These are phyloP conservation scores for Tachuris rubrigastra DNA, from an alignment of 2,113 vertebrate genomes.

Conservation along the genomic window DNA sequence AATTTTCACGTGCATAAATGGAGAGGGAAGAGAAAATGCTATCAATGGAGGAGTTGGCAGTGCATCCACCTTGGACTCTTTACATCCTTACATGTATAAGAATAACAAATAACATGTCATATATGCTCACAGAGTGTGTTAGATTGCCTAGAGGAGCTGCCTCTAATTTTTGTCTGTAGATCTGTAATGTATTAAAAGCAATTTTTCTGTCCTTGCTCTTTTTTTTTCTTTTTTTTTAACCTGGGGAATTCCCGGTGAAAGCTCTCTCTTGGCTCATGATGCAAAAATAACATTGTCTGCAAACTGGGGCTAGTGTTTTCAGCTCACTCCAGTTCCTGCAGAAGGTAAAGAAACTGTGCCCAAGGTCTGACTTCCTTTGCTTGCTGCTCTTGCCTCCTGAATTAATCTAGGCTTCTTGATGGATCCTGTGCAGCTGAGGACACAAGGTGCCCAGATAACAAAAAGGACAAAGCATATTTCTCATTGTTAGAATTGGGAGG, in stretches of 20 bases:
- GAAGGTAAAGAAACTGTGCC: neutral
- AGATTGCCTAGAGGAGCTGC: neutral
- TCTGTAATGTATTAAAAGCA: neutral
- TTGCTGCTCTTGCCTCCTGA: neutral
- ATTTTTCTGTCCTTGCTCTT: neutral
- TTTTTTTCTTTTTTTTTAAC: neutral
- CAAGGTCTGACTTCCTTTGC: neutral
- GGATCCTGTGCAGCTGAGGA: neutral
- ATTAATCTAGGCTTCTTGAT: neutral
- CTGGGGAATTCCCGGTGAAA: neutral
- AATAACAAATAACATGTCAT: neutral
- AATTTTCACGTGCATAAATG: neutral
- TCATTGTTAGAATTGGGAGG: neutral
- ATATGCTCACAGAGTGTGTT: neutral
- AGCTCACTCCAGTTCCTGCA: neutral
- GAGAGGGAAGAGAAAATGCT: neutral
- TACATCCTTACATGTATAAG: neutral
- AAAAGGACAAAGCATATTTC: neutral
- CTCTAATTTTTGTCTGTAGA: neutral
- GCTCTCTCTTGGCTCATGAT: neutral
- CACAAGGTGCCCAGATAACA: neutral
- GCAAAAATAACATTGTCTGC: neutral
- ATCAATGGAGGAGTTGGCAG: neutral
- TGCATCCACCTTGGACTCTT: neutral
- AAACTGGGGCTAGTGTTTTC: neutral